Evolutionary conservation across 2,113 vertebrate species (phyloP), one percentile per base, ranked within the genome.

Genomic region (Python bivittatus): DNA sequence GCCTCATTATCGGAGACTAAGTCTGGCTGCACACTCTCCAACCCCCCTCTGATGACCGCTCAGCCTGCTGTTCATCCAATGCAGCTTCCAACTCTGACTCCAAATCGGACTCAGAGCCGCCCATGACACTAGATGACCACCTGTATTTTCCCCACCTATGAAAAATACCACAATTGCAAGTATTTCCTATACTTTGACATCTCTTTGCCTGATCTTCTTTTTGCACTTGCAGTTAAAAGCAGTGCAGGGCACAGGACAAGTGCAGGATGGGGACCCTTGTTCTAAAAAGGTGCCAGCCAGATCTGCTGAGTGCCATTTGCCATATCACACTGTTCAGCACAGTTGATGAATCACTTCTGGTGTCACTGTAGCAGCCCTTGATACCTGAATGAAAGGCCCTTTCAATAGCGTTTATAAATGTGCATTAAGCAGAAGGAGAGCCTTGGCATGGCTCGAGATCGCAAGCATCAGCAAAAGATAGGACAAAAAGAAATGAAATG

Each of bases 331-430:
- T 4, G 1, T 86, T 96, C 88, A 1, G 92, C 27, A 25, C 92
- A 92, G 93, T 56, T 11, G 91, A 88, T 58, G 90, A 85, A 13
- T 90, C 33, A 91, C 44, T 64, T 27, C 92, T 95, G 92, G 88
- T 20, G 92, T 91, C 91, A 84, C 89, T 92, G 92, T 83, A 84
- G 93, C 89, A 90, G 93, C 88, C 89, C 85, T 3, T 87, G 60
- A 93, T 93, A 93, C 94, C 95, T 90, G 87, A 96, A 94, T 86
- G 58, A 53, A 48, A 68, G 48, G 72, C 64, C 90, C 90, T 93
- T 92, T 57, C 60, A 90, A 93, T 89, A 88, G 85, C 92, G 94
- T 96, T 79, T 91, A 95, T 96, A 94, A 96, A 96, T 85, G 93
- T 96, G 93, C 88, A 53, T 54, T 44, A 91, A 93, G 93, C 95